These are phyloP conservation scores for Crocallis elinguaria DNA, from an alignment of 2,888 invertebrate species.

Conservation along the genomic window DNA sequence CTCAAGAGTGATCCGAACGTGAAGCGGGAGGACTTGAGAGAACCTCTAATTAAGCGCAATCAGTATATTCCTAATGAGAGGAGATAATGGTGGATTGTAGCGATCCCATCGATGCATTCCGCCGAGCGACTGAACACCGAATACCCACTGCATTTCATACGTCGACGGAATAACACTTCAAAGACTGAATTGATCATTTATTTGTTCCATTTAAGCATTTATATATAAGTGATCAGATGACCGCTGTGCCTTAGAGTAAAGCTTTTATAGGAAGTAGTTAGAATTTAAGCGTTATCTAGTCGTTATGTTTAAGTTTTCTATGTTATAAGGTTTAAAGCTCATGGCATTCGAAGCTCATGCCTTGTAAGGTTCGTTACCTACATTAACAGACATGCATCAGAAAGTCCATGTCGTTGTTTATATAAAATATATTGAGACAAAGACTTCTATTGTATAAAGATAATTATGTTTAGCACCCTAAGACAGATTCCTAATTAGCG, in stretches of 20 bases:
- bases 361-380: constrained; percentile 31
- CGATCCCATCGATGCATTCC: constrained; percentile 82
- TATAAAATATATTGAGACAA: constrained; percentile 62
- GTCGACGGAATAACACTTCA: constrained; percentile 65
- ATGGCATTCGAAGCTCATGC: constrained; percentile 35
- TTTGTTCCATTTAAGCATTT: constrained; percentile 77
- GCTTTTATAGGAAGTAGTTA: constrained; percentile 54
- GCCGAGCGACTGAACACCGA: constrained; percentile 67
- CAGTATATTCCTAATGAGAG: constrained; percentile 85
- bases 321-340: constrained; percentile 44
- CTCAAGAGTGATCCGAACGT: constrained; percentile 60
- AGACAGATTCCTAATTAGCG: constrained; percentile 78
- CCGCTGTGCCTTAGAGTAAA: constrained; percentile 78
- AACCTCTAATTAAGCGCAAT: constrained; percentile 84
- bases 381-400: constrained; percentile 24
- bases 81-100: constrained; percentile 81
- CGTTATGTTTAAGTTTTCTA: constrained; percentile 61
- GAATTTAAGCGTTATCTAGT: constrained; percentile 79
- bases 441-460: constrained; percentile 74
- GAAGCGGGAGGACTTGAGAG: constrained; percentile 74
- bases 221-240: constrained; percentile 70
- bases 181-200: constrained; percentile 78
- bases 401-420: constrained; percentile 35
- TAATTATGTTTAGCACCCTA: constrained; percentile 72
- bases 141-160: constrained; percentile 74